Evolutionary conservation across 1,140 invertebrate species (phyloP).

Genomic region (Drosophila repleta): DNA sequence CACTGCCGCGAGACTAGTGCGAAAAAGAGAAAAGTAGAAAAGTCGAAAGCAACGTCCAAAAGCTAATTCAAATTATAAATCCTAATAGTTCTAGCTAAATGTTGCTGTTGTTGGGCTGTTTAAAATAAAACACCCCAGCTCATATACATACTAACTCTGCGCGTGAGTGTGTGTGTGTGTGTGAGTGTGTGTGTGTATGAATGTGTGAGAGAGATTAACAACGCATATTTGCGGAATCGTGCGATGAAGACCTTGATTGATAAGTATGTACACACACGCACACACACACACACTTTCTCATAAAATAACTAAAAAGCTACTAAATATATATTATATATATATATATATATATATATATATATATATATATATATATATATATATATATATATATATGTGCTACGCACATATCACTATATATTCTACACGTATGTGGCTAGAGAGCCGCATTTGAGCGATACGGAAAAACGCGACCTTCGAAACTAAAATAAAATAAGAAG

Average conservation of each 20-base stretch:
- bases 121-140: slow-evolving; percentile 23
- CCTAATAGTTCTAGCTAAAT: slow-evolving; percentile 6
- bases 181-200: slow-evolving; percentile 12
- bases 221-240: slow-evolving; percentile 64
- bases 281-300: too few relatives aligned
- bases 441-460: slow-evolving; percentile 15
- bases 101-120: slow-evolving; percentile 2
- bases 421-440: not conserved
- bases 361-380: not conserved
- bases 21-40: slow-evolving; percentile 35
- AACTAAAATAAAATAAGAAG: not conserved
- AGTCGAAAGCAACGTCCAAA: not conserved
- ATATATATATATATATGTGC: not conserved
- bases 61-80: slow-evolving; percentile 20
- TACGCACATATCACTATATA: slow-evolving; percentile 4
- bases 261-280: slow-evolving; percentile 38
- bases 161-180: not conserved
- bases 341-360: slow-evolving; percentile 7
- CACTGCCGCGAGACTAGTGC: slow-evolving; percentile 48
- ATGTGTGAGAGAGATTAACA: slow-evolving; percentile 53
- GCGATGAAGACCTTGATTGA: slow-evolving; percentile 70
- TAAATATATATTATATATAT: too few relatives aligned
- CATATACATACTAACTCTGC: not conserved
- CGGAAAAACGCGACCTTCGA: slow-evolving; percentile 42
- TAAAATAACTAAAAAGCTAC: too few relatives aligned